These are phyloP conservation scores for Darwinula stevensoni DNA, from an alignment of 2,888 invertebrate genomes.

Conservation along the genomic window DNA sequence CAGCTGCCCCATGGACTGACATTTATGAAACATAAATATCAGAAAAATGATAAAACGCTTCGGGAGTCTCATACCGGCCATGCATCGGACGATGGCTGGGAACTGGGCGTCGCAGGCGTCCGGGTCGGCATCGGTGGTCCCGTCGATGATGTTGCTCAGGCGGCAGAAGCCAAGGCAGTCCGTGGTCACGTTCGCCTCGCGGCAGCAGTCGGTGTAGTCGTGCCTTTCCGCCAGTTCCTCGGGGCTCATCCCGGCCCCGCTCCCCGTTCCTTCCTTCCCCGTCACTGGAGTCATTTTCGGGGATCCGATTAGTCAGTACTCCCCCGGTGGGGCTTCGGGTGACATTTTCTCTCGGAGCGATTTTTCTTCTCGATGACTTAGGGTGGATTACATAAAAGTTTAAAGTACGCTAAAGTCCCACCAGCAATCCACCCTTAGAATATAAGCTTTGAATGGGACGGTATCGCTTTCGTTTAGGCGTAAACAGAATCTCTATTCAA, in stretches of 20 bases:
- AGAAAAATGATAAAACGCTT: no score
- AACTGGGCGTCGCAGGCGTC: slow-evolving; percentile 51
- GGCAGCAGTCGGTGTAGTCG: slow-evolving; percentile 47
- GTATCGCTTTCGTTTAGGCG: no score
- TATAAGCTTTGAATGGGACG: no score
- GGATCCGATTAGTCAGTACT: neutral
- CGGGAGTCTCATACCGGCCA: slow-evolving; percentile 21
- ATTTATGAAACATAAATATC: no score
- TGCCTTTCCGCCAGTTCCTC: neutral
- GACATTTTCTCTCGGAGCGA: slow-evolving; percentile 6
- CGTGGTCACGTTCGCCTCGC: slow-evolving; percentile 32
- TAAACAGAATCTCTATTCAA: no score
- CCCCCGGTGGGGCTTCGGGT: no score
- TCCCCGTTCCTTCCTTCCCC: neutral
- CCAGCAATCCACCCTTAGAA: no score
- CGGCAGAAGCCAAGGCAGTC: slow-evolving; percentile 52
- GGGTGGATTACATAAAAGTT: no score
- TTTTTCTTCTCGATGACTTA: no score
- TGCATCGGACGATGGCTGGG: slow-evolving; percentile 33
- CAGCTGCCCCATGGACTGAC: no score
- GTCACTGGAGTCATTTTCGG: neutral
- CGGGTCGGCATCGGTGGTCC: slow-evolving; percentile 17
- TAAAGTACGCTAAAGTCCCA: no score
- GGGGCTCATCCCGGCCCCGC: neutral
- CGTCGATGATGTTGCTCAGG: slow-evolving; percentile 25